These are phyloP conservation scores for Cataglyphis hispanica DNA, from an alignment of 1,140 invertebrate species.

Conservation along the genomic window DNA sequence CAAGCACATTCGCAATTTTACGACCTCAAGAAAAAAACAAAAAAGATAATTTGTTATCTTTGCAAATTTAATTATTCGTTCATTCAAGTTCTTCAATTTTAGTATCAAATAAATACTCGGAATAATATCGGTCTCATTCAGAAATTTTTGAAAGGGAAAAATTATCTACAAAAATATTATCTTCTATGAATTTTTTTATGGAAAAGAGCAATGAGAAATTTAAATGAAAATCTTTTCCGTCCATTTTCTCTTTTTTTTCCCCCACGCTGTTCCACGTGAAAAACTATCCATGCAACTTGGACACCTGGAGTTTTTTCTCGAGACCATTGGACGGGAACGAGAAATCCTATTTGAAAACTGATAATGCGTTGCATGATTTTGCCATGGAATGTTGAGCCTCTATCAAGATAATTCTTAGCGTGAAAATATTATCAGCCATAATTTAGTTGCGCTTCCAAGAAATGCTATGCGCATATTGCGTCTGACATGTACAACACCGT, in stretches of 20 bases:
- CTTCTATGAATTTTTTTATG: too few species aligned
- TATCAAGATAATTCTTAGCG: constrained; percentile 21
- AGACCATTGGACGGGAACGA: too few species aligned
- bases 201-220: neutral
- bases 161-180: neutral
- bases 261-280: neutral
- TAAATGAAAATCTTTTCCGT: neutral
- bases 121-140: neutral
- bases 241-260: neutral
- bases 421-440: constrained; percentile 45
- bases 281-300: neutral
- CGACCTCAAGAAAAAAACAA: neutral
- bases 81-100: neutral
- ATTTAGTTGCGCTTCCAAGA: constrained; percentile 5
- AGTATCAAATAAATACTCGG: neutral
- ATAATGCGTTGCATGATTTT: too few species aligned
- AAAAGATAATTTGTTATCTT: neutral
- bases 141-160: neutral
- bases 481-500: neutral
- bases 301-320: neutral
- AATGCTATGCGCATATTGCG: constrained; percentile 10
- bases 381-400: neutral
- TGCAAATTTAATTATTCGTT: neutral
- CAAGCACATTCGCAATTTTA: neutral
- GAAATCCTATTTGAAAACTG: constrained; percentile 26